Conservation (phyloP, 2,797 vertebrate genomes). For the Dicrostonyx torquatus region DNA sequence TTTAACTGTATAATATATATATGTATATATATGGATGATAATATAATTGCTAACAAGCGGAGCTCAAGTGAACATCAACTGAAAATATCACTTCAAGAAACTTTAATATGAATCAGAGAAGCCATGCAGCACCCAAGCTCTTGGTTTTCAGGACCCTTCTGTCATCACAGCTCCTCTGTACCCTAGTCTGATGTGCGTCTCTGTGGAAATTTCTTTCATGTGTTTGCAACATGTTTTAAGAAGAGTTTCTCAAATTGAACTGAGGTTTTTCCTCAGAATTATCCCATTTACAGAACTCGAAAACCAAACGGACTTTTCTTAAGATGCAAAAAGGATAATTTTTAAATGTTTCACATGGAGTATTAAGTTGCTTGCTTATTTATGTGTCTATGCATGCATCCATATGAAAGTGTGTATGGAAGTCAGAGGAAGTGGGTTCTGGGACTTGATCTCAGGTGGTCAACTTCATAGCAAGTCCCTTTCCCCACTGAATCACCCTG, state of each 20-base stretch:
- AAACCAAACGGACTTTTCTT: constrained; percentile 38
- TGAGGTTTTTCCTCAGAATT: constrained; percentile 45
- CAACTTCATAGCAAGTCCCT: not conserved
- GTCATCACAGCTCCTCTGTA: not conserved
- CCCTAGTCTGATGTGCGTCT: constrained; percentile 40
- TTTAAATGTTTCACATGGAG: not conserved
- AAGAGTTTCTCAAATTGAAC: constrained; percentile 8
- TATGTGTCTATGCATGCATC: not conserved
- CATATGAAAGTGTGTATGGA: not conserved
- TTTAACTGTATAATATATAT: too few species aligned
- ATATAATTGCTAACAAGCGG: constrained; percentile 52
- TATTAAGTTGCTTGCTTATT: not conserved
- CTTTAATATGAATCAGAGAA: constrained; percentile 64
- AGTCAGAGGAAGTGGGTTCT: not conserved
- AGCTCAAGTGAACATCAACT: constrained; percentile 60
- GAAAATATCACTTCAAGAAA: constrained; percentile 63
- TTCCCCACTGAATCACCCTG: not conserved
- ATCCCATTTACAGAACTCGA: constrained; percentile 44
- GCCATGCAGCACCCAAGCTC: constrained; percentile 15
- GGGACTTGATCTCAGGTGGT: not conserved
- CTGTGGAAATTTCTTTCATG: constrained; percentile 17
- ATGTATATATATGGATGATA: too few species aligned
- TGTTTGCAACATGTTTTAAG: constrained; percentile 35
- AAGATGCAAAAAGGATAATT: constrained; percentile 22
- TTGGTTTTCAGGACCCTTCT: constrained; percentile 43